These are phyloP conservation scores for Acromyrmex charruanus DNA, from an alignment of 1,140 invertebrate genomes.

Conservation along the genomic window DNA sequence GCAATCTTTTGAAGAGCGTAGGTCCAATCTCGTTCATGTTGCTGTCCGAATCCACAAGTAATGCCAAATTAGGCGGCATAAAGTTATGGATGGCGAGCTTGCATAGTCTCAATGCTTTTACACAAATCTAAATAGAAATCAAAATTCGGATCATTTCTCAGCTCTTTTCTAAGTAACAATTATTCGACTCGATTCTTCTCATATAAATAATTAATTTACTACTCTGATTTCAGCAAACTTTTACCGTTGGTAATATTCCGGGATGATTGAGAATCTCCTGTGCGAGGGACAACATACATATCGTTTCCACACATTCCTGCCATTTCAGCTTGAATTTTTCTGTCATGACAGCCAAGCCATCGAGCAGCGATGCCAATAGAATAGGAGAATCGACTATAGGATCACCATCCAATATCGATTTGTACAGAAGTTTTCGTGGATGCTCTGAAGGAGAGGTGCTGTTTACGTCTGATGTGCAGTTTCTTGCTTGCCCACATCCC, in stretches of 20 bases:
- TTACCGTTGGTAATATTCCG: slow-evolving; percentile 87
- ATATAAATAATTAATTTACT: background rate
- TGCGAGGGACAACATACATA: slow-evolving; percentile 88
- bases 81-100: slow-evolving; percentile 91
- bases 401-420: slow-evolving; percentile 82
- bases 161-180: background rate
- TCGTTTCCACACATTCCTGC: slow-evolving; percentile 91
- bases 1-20: slow-evolving; percentile 90
- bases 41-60: slow-evolving; percentile 90
- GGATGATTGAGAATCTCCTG: slow-evolving; percentile 87
- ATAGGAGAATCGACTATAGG: slow-evolving; percentile 84
- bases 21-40: slow-evolving; percentile 89
- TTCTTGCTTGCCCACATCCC: slow-evolving; percentile 47
- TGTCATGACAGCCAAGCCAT: slow-evolving; percentile 89
- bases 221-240: slow-evolving; percentile 23
- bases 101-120: slow-evolving; percentile 90
- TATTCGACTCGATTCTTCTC: slow-evolving; percentile 1
- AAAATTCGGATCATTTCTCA: background rate
- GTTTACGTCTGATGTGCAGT: slow-evolving; percentile 26
- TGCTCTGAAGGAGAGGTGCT: slow-evolving; percentile 62
- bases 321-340: slow-evolving; percentile 91
- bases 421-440: slow-evolving; percentile 64
- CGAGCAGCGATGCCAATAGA: slow-evolving; percentile 88
- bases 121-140: slow-evolving; percentile 87
- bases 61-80: slow-evolving; percentile 91